phyloP scores from a whole-genome alignment of 2,888 invertebrate species.

The Standfussiana lucernea region DNA sequence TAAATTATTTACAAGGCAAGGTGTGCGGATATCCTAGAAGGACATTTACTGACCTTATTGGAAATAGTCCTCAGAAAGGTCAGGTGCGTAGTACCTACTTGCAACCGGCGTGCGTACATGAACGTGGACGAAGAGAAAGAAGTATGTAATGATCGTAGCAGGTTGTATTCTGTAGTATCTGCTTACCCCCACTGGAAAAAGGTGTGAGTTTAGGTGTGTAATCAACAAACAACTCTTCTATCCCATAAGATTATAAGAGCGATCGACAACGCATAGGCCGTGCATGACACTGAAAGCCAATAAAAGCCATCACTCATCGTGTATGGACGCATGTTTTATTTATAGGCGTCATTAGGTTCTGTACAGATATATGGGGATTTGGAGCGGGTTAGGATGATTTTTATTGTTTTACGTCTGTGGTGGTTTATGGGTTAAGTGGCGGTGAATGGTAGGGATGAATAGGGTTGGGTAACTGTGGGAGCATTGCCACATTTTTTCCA shows the following conservation, averaged over 20 bases:
- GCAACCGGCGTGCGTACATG: neutral
- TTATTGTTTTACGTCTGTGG: constrained; percentile 67
- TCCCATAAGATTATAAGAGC: constrained; percentile 33
- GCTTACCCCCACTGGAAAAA: neutral
- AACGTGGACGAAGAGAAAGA: neutral
- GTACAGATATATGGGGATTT: constrained; percentile 65
- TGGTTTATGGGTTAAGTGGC: constrained; percentile 54
- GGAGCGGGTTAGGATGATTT: constrained; percentile 56
- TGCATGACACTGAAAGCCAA: constrained; percentile 68
- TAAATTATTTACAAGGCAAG: neutral
- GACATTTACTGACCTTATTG: neutral
- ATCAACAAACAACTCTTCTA: constrained; percentile 11
- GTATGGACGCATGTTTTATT: constrained; percentile 73
- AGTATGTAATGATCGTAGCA: neutral
- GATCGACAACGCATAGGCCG: constrained; percentile 31
- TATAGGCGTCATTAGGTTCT: constrained; percentile 71
- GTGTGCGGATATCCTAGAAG: neutral
- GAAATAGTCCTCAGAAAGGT: too few relatives aligned
- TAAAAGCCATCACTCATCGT: constrained; percentile 75
- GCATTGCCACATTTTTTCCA: neutral
- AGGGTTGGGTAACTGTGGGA: constrained; percentile 16
- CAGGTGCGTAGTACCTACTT: neutral
- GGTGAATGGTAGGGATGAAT: constrained; percentile 41
- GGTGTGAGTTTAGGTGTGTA: neutral
- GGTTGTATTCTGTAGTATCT: neutral